These are phyloP conservation scores for Achlya flavicornis DNA, from an alignment of 2,888 invertebrate genomes.

Conservation along the genomic window DNA sequence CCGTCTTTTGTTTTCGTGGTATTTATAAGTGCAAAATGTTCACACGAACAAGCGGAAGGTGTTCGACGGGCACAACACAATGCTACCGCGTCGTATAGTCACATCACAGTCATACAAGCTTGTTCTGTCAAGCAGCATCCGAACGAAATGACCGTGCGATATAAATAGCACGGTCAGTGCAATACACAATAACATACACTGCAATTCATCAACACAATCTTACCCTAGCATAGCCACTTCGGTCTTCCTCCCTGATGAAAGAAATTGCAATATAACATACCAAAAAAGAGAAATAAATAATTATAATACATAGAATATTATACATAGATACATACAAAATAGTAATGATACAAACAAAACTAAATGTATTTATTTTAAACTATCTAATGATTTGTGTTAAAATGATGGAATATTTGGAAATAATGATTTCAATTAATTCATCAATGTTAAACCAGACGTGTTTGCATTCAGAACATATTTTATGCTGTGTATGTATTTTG, in stretches of 20 bases:
- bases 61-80: conserved; percentile 54
- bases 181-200: conserved; percentile 70
- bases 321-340: conserved; percentile 44
- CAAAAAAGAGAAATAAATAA: conserved; percentile 42
- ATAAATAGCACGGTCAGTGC: conserved; percentile 57
- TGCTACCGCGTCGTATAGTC: conserved; percentile 34
- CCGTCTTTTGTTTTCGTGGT: conserved; percentile 26
- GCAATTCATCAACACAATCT: conserved; percentile 77
- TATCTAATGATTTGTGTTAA: conserved; percentile 33
- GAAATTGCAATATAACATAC: conserved; percentile 70
- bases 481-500: background rate
- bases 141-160: conserved; percentile 33
- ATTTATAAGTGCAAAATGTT: conserved; percentile 50
- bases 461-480: conserved; percentile 79
- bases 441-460: conserved; percentile 35
- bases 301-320: conserved; percentile 37
- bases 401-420: conserved; percentile 33
- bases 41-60: conserved; percentile 62
- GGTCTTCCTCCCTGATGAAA: conserved; percentile 85
- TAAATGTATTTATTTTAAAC: conserved; percentile 12
- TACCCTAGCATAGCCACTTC: conserved; percentile 84
- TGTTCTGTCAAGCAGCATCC: conserved; percentile 35
- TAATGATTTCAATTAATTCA: conserved; percentile 29
- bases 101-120: conserved; percentile 9
- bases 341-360: conserved; percentile 34